Base-by-base conservation (phyloP, 2,888 invertebrate genomes). In the Chymomyza procnemis region DNA sequence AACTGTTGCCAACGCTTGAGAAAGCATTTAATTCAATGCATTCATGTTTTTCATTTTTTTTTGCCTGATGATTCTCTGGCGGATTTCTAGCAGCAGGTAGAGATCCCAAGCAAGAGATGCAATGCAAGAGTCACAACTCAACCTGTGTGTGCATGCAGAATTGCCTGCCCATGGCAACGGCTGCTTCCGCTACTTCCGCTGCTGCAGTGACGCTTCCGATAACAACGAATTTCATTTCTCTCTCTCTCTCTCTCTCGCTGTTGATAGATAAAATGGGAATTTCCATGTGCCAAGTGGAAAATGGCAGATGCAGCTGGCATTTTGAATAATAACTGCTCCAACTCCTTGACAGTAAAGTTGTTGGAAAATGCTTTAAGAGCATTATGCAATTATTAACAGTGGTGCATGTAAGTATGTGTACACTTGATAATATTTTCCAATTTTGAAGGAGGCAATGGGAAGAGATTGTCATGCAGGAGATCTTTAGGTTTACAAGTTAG, bases 161-260 rank as follows among this genome's bases (percentile, higher is more conserved):
- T 41, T 41, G 34, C 34, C 12, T 41, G 34, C 34, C 12, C 9
- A 41, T 41, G 34, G 34, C 50, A 50, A 50, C 50, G 50, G 50
- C 50, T 50, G 50, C 50, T 19, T 50, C 19, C 16, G 50, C 50
- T 41, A 41, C 34, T 50, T 50, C 50, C 50, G 50, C 50, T 50
- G 50, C 14, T 19, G 50, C 50, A 18, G 50, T 18, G 34, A 41
- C 34, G 19, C 50, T 50, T 50, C 50, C 50, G 34, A 41, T 41
- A 41, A 18, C 50, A 50, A 50, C 50, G 50, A 50, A 50, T 50
- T 50, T 50, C 16, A 6, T n/a, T n/a, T 19, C 50, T 50, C 16
- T 48, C 6, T 8, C 47, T n/a, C n/a, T n/a, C 16, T 14, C 3
- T 16, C 48, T 48, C 16, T 50, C 1, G 8, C 50, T 4, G 16